Evolutionary conservation across 1,140 invertebrate species (phyloP), one percentile per base, ranked within the genome.

Genomic region (Cylas formicarius): DNA sequence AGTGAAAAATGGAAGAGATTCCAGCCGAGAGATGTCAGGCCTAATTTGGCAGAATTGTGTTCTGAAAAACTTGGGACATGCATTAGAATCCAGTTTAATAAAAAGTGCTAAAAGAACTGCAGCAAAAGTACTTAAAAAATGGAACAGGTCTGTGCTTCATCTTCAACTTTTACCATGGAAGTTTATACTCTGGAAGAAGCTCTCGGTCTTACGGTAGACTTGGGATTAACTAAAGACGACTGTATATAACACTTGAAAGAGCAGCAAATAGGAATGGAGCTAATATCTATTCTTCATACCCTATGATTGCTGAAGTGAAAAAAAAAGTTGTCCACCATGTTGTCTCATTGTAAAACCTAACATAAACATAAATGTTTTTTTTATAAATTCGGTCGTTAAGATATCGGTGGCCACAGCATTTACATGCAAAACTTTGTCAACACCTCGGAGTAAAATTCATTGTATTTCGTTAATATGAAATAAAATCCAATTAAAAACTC

Each of bases 171-270:
- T 13, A 27, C 32, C n/a, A 34, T n/a, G 32, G 32, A 34, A 14
- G 0, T 34, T 11, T 10, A 34, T 10, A 39, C 14, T 17, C 37
- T 24, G 26, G 37, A 39, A 39, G 37, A 39, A 39, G 37, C 37
- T 39, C 21, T 39, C 8, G 14, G 27, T 23, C 34, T 36, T 18
- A 36, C 18, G 9, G 16, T 36, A 14, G 34, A 36, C 18, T 8
- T 9, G 8, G 16, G 16, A 8, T 8, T 36, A 8, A 36, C 34
- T 8, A 36, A 36, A 22, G 34, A 36, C 13, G 9, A 36, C 18
- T n/a, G n/a, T 36, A 36, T 11, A 36, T 36, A 23, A 22, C 9
- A 8, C 13, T 36, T 22, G 17, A 18, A 17, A 22, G 9, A 24
- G 18, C 17, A 9, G 16, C 34, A 26, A 36, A 36, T 3, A 36